Evolutionary conservation across 1,140 invertebrate species (phyloP).

Genomic region (Meteorus sp.): DNA sequence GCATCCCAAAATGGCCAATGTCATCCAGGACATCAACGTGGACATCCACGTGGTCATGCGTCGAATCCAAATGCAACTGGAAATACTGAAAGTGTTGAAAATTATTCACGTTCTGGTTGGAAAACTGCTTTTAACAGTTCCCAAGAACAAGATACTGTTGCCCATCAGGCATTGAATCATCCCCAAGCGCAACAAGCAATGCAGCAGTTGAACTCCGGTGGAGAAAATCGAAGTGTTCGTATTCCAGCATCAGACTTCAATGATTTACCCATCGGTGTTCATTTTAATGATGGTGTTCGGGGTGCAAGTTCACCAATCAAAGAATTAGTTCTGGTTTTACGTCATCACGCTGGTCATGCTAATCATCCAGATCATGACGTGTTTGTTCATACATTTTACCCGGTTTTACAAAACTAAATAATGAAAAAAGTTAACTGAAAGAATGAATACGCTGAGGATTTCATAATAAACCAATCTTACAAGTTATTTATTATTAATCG

Average conservation of each 20-base stretch:
- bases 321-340: conserved; percentile 23
- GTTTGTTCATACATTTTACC: conserved; percentile 39
- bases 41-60: conserved; percentile 40
- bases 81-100: conserved; percentile 23
- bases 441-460: too few relatives aligned
- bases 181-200: conserved; percentile 9
- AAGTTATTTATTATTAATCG: too few relatives aligned
- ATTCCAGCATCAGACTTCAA: background rate
- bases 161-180: conserved; percentile 22
- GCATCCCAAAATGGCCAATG: conserved; percentile 26
- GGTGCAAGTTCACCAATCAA: background rate
- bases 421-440: too few relatives aligned
- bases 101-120: conserved; percentile 17
- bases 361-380: conserved; percentile 29
- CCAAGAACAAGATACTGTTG: conserved; percentile 30
- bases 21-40: background rate
- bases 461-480: too few relatives aligned
- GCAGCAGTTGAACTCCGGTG: conserved; percentile 19
- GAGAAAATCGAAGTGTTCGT: background rate
- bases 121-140: conserved; percentile 34
- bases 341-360: conserved; percentile 22
- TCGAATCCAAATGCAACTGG: conserved; percentile 19
- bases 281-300: background rate
- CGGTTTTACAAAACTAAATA: conserved; percentile 14
- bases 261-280: conserved; percentile 12